A percentile compares a stretch with the other conserved stretches of the same genome.
These are phyloP conservation scores for Omphaloscelis lunosa DNA, from an alignment of 2,888 invertebrate genomes.

Conservation along the genomic window DNA sequence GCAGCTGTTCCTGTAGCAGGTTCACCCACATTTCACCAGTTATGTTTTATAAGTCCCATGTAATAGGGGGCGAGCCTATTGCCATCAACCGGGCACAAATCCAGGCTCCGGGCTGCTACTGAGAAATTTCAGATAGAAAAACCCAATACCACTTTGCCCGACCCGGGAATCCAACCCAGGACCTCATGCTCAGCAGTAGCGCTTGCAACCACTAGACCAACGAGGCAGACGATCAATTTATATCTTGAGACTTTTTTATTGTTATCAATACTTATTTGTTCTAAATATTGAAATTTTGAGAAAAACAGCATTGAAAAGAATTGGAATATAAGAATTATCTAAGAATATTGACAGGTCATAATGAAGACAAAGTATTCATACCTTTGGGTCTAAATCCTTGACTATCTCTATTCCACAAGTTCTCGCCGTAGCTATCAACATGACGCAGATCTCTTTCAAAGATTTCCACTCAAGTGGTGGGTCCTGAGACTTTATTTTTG, in stretches of 20 bases:
- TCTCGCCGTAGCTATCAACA: constrained; percentile 94
- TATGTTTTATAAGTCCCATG: too few relatives aligned
- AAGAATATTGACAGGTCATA: neutral
- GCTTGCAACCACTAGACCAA: too few relatives aligned
- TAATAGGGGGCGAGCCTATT: too few relatives aligned
- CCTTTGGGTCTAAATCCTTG: constrained; percentile 92
- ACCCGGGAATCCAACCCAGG: too few relatives aligned
- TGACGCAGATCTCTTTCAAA: constrained; percentile 94
- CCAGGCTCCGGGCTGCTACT: too few relatives aligned
- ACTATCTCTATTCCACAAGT: constrained; percentile 97
- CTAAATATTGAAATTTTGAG: neutral
- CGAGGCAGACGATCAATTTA: too few relatives aligned
- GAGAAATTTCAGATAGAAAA: too few relatives aligned
- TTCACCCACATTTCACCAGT: too few relatives aligned
- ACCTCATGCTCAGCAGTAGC: too few relatives aligned
- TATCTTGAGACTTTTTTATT: neutral
- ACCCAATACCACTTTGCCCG: too few relatives aligned
- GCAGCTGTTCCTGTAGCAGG: too few relatives aligned
- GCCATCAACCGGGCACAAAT: too few relatives aligned
- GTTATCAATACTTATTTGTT: neutral
- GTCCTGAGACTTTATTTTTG: constrained; percentile 98
- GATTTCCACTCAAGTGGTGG: constrained; percentile 92
- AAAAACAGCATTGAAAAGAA: neutral
- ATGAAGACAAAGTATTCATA: constrained; percentile 54
- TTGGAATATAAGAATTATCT: neutral